Evolutionary conservation across 2,797 vertebrate genomes (phyloP).

Genomic region (Myotis pilosus): DNA sequence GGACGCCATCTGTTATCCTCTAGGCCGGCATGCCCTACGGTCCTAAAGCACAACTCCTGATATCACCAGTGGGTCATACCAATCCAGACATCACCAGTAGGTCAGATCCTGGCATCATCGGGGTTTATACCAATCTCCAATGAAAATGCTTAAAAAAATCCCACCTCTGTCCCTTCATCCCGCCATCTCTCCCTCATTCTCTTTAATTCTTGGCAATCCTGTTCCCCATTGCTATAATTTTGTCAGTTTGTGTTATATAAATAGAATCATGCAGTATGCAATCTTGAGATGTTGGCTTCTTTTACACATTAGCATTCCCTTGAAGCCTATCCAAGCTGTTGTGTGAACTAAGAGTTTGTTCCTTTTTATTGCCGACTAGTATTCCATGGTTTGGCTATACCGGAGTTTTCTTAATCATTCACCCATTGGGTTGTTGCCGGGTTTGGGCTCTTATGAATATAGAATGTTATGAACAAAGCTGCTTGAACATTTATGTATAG

Average conservation of each 20-base stretch:
- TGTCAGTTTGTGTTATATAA: neutral
- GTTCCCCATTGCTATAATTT: neutral
- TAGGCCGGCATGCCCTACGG: neutral
- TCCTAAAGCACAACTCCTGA: neutral
- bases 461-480: neutral
- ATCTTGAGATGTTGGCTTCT: neutral
- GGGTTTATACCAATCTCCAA: neutral
- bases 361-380: neutral
- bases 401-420: neutral
- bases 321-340: neutral
- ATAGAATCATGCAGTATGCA: neutral
- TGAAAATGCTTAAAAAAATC: neutral
- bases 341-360: neutral
- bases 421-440: neutral
- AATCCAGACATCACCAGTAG: neutral
- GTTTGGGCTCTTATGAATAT: neutral
- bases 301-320: neutral
- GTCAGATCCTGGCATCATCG: neutral
- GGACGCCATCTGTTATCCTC: neutral
- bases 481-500: neutral
- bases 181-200: neutral
- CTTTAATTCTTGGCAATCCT: neutral
- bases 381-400: neutral
- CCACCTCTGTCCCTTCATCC: neutral
- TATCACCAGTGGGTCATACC: neutral